These are phyloP conservation scores for Acrobasis consociella DNA, from an alignment of 2,888 invertebrate species.

Conservation along the genomic window DNA sequence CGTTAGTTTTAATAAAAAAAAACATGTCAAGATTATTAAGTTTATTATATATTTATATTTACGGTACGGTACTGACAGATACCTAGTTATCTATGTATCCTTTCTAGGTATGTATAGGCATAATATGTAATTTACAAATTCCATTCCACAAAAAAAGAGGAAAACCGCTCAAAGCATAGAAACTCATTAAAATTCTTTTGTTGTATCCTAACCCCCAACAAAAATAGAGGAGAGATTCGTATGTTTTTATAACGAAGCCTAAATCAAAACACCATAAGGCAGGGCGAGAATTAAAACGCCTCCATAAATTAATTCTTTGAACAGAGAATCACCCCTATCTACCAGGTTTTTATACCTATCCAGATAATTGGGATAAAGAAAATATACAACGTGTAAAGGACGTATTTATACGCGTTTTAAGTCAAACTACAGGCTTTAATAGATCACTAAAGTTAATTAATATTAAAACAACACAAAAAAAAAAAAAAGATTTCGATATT, in stretches of 20 bases:
- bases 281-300: slow-evolving; percentile 53
- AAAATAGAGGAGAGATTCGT: slow-evolving; percentile 44
- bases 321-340: slow-evolving; percentile 47
- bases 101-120: background rate
- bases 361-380: too few relatives aligned
- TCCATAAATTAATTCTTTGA: slow-evolving; percentile 67
- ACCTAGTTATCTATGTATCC: background rate
- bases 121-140: background rate
- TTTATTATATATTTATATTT: too few relatives aligned
- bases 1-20: too few relatives aligned
- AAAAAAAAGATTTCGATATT: too few relatives aligned
- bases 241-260: slow-evolving; percentile 57
- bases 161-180: slow-evolving; percentile 37
- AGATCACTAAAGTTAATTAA: too few relatives aligned
- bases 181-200: slow-evolving; percentile 62
- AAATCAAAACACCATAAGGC: slow-evolving; percentile 47
- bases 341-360: background rate
- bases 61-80: too few relatives aligned
- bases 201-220: slow-evolving; percentile 42
- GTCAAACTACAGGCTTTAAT: too few relatives aligned
- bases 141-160: background rate
- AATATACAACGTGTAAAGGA: too few relatives aligned
- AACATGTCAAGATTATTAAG: too few relatives aligned
- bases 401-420: too few relatives aligned
- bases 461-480: too few relatives aligned